phyloP scores from a whole-genome alignment of 2,888 invertebrate species.

The Physocephala rufipes region DNA sequence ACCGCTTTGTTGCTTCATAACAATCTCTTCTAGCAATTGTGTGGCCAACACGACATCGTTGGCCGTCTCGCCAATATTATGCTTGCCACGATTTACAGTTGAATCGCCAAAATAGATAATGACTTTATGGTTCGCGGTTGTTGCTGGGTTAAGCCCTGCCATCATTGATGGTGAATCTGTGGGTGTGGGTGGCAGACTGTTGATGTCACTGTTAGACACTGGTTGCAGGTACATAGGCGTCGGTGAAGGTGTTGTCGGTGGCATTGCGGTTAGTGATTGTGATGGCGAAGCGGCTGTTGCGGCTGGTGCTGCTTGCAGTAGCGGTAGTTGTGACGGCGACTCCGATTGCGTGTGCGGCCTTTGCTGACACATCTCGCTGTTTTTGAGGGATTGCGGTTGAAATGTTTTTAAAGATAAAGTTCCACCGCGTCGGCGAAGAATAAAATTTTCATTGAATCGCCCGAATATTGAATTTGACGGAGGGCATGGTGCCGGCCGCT shows the following conservation, averaged over 20 bases:
- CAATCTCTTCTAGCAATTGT: slow-evolving; percentile 37
- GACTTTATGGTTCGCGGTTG: slow-evolving; percentile 70
- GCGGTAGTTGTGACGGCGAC: slow-evolving; percentile 56
- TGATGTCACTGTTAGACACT: slow-evolving; percentile 41
- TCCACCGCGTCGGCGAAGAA: slow-evolving; percentile 65
- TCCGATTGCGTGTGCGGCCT: slow-evolving; percentile 29
- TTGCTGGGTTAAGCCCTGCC: slow-evolving; percentile 31
- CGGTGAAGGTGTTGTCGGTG: slow-evolving; percentile 54
- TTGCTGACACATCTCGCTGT: slow-evolving; percentile 58
- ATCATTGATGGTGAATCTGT: slow-evolving; percentile 34
- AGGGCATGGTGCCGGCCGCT: slow-evolving; percentile 58
- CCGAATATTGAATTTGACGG: slow-evolving; percentile 54
- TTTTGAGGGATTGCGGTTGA: slow-evolving; percentile 59
- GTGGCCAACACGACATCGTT: slow-evolving; percentile 41
- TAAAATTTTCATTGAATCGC: slow-evolving; percentile 66
- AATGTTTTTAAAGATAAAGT: slow-evolving; percentile 57
- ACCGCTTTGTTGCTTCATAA: slow-evolving; percentile 1
- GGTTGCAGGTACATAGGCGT: slow-evolving; percentile 54
- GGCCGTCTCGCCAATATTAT: slow-evolving; percentile 36
- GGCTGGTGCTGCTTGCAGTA: slow-evolving; percentile 58
- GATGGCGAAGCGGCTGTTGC: slow-evolving; percentile 21
- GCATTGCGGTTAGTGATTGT: slow-evolving; percentile 36
- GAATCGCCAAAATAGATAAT: slow-evolving; percentile 79
- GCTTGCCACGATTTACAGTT: slow-evolving; percentile 59
- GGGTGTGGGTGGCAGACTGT: slow-evolving; percentile 22